Conservation (phyloP, 2,797 vertebrate species). For the Distichodus sexfasciatus region DNA sequence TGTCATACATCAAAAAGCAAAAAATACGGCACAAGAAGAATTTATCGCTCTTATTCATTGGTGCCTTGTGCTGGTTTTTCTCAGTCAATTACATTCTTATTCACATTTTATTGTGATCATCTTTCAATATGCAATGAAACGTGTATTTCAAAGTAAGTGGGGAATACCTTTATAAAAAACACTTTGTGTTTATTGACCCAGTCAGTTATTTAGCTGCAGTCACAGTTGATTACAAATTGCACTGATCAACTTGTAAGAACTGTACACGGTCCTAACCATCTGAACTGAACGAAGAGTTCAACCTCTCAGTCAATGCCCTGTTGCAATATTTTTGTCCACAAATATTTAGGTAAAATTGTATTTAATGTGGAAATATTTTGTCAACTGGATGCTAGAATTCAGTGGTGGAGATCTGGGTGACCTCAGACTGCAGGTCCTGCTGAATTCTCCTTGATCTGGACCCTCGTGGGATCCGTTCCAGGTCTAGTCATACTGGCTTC, state of each 20-base stretch:
- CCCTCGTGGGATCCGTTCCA: conserved; percentile 66
- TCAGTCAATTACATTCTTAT: background rate
- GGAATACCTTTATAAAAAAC: too few relatives aligned
- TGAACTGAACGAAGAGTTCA: background rate
- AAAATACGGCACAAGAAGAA: background rate
- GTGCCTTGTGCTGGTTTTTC: background rate
- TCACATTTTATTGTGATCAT: too few relatives aligned
- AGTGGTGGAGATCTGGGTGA: conserved; percentile 80
- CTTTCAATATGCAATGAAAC: too few relatives aligned
- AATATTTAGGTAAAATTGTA: background rate
- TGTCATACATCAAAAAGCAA: background rate
- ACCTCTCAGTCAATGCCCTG: background rate
- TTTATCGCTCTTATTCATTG: background rate
- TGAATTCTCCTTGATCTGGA: conserved; percentile 62
- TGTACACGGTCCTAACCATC: background rate
- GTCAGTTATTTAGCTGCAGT: too few relatives aligned
- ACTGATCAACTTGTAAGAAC: background rate
- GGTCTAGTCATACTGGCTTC: conserved; percentile 84
- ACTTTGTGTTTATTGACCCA: too few relatives aligned
- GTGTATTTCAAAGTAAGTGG: too few relatives aligned
- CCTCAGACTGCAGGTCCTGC: conserved; percentile 74
- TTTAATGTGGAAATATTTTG: background rate
- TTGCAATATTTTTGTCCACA: background rate
- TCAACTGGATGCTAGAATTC: conserved; percentile 69
- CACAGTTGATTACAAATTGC: too few relatives aligned